Base-by-base conservation (phyloP, 2,113 vertebrate genomes). In the Sisor rabdophorus region DNA sequence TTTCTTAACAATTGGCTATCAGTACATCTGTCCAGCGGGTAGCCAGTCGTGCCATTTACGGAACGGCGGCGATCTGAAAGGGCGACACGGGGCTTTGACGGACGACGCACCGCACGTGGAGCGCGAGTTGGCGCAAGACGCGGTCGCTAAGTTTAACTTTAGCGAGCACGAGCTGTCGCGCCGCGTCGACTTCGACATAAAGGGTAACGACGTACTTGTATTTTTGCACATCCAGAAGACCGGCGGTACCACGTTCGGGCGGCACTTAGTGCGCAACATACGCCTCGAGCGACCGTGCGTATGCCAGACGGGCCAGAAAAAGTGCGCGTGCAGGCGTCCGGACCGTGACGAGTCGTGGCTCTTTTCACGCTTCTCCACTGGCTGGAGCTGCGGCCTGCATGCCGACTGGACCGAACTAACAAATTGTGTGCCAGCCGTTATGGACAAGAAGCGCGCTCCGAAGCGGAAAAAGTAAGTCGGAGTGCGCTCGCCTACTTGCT, bases 181-280 rank as follows among this genome's bases (percentile, higher is more conserved):
- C 73, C 92, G 93, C 79, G 94, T 93, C 89, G 93, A 92, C 80
- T 97, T 98, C 90, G 93, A 98, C 87, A 96, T 98, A 82, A 92
- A 92, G 70, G 95, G 93, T 71, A 93, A 93, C 86, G 96, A 97
- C 87, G 94, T 97, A 91, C 96, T 98, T 22, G 97, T 98, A 53
- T 98, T 98, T 80, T 85, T 98, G 71, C 97, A 98, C 92, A 98
- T 98, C 87, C 97, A 98, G 90, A 98, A 98, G 88, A 98, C 97
- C 5, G 97, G 96, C 1, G 96, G 97, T 52, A 98, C 97, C 81
- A 98, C 97, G 30, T 98, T 98, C 88, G 97, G 97, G 55, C 87
- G 97, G 65, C 97, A 98, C 85, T 86, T 98, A 89, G 97, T 98
- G 80, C 93, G 95, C 90, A 98, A 98, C 92, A 98, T 98, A 80